Evolutionary conservation across 2,797 vertebrate genomes (phyloP), one percentile per base, ranked within the genome.

Genomic region (Ciconia nigra): DNA sequence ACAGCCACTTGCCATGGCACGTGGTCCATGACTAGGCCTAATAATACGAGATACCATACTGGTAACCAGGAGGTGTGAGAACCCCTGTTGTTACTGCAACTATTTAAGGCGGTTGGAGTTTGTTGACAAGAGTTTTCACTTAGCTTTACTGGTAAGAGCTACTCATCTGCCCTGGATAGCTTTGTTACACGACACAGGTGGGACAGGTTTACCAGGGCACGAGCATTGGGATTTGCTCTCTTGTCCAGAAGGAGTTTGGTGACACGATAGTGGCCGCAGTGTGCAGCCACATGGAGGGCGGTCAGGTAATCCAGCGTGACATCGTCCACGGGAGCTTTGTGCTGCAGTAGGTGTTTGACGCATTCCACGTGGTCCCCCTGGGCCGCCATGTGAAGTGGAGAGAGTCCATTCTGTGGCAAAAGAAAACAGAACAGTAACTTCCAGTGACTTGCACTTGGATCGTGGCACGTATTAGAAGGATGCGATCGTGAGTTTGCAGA

Each of bases 181-280:
- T 87, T 17, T 76, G 67, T 29, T 69, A 55, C 33, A 12, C 0
- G 5, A 80, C 28, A 63, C 69, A 61, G 51, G 55, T 19, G 74
- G 33, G 93, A 44, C 66, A 86, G 69, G 54, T 96, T 98, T 98
- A 99, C 99, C 99, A 99, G 98, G 17, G 99, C 99, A 46, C 99
- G 98, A 89, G 99, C 99, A 13, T 99, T 99, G 41, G 99, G 99
- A 94, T 99, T 99, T 97, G 99, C 99, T 97, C 99, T 98, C 98
- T 99, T 99, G 98, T 99, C 99, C 98, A 99, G 98, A 31, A 99
- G 99, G 54, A 99, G 99, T 77, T 99, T 99, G 97, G 99, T 99
- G 90, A 99, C 99, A 13, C 99, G 98, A 97, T 99, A 99, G 97
- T 99, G 99, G 17, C 99, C 99, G 1, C 99, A 99, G 98, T 99